A percentile compares a stretch with the other conserved stretches of the same genome.
phyloP scores from a whole-genome alignment of 1,140 invertebrate species.

The Micrasema minimum region DNA sequence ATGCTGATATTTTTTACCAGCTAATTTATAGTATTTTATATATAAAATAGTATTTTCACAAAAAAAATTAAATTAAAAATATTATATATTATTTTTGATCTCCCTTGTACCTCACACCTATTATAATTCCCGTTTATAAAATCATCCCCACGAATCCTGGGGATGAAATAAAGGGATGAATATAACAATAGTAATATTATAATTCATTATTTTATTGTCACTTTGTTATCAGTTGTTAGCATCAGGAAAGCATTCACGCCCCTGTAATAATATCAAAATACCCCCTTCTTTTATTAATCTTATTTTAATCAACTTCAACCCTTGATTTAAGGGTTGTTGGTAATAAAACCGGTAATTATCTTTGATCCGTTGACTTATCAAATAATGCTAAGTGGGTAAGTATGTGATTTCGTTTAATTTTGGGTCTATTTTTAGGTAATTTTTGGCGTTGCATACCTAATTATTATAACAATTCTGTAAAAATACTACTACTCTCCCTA shows the following conservation, averaged over 20 bases:
- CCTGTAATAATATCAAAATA: constrained; percentile 21
- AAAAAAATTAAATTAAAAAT: too few relatives aligned
- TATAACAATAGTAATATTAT: constrained; percentile 21
- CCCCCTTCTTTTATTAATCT: constrained; percentile 7
- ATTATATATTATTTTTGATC: too few relatives aligned
- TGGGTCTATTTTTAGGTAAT: too few relatives aligned
- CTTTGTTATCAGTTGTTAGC: constrained; percentile 48
- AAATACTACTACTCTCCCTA: too few relatives aligned
- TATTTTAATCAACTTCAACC: constrained; percentile 32
- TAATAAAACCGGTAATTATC: background rate
- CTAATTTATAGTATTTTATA: too few relatives aligned
- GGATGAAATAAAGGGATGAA: background rate
- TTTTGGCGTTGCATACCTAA: too few relatives aligned
- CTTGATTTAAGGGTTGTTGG: background rate
- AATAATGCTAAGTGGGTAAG: too few relatives aligned
- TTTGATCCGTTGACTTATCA: background rate
- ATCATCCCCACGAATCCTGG: background rate
- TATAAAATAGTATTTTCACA: too few relatives aligned
- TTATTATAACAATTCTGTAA: too few relatives aligned
- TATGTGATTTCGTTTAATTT: too few relatives aligned
- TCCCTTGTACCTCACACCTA: too few relatives aligned
- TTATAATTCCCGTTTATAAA: background rate
- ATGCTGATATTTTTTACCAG: too few relatives aligned
- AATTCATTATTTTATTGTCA: constrained; percentile 51
- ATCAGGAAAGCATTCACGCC: constrained; percentile 45